These are phyloP conservation scores for Poeciliopsis paucimaculata DNA, from an alignment of 2,797 vertebrate species.

Conservation along the genomic window DNA sequence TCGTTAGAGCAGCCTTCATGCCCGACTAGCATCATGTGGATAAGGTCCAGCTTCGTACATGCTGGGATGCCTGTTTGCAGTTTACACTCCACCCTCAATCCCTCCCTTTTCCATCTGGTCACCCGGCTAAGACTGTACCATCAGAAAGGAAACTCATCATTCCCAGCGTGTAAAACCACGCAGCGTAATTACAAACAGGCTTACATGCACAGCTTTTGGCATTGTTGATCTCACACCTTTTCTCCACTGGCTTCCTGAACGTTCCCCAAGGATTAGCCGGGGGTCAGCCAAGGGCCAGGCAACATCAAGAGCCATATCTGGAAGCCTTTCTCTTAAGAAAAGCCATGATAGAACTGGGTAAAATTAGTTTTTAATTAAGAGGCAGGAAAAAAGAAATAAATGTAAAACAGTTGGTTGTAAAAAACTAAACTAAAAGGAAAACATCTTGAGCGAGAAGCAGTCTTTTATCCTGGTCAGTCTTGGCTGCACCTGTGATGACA, in stretches of 20 bases:
- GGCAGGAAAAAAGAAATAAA: conserved; percentile 53
- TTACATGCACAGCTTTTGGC: conserved; percentile 59
- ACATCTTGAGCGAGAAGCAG: conserved; percentile 78
- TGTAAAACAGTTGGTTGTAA: conserved; percentile 35
- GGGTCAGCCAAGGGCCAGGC: conserved; percentile 64
- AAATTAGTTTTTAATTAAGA: conserved; percentile 39
- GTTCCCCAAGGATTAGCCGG: conserved; percentile 56
- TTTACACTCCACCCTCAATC: conserved; percentile 61
- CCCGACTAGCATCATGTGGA: conserved; percentile 73
- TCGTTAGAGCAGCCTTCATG: conserved; percentile 72
- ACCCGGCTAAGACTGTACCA: conserved; percentile 66
- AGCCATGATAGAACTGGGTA: conserved; percentile 34
- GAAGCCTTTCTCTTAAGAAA: conserved; percentile 21
- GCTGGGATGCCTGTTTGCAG: conserved; percentile 68
- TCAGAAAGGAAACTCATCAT: conserved; percentile 59
- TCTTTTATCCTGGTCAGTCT: conserved; percentile 78
- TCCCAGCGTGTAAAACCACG: conserved; percentile 54
- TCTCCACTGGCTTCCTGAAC: conserved; percentile 45
- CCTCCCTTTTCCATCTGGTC: conserved; percentile 64
- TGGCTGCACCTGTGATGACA: conserved; percentile 84
- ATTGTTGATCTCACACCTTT: conserved; percentile 68
- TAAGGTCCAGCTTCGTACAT: conserved; percentile 69
- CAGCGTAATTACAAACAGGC: conserved; percentile 64
- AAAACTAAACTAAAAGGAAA: conserved; percentile 66
- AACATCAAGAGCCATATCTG: conserved; percentile 21